Evolutionary conservation across 2,888 invertebrate species (phyloP).

Genomic region (Smittia aterrima): DNA sequence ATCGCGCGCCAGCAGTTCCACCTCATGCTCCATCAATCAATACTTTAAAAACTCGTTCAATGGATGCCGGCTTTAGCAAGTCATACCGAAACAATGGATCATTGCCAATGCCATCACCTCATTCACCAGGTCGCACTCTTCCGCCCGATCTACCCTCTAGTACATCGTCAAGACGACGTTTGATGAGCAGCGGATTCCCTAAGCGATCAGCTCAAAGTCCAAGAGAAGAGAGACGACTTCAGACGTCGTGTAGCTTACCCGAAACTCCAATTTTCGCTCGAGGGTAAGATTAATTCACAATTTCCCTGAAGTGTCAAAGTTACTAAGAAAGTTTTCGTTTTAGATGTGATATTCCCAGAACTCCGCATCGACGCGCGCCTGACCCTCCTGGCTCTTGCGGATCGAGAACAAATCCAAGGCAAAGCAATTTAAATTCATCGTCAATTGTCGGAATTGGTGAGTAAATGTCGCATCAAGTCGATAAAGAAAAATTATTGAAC

Average conservation of each 20-base stretch:
- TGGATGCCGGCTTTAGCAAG: conserved; percentile 76
- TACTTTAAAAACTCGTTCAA: conserved; percentile 79
- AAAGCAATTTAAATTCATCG: conserved; percentile 54
- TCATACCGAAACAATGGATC: conserved; percentile 52
- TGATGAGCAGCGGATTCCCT: conserved; percentile 53
- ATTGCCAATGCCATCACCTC: conserved; percentile 56
- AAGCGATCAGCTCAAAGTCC: conserved; percentile 58
- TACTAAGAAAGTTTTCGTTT: conserved; percentile 42
- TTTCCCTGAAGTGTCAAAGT: background rate
- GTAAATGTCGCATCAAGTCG: conserved; percentile 20
- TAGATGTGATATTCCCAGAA: conserved; percentile 75
- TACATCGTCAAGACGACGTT: conserved; percentile 51
- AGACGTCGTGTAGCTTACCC: conserved; percentile 83
- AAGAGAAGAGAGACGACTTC: conserved; percentile 64
- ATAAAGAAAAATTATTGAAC: no score
- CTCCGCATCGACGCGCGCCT: conserved; percentile 65
- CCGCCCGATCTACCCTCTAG: conserved; percentile 66
- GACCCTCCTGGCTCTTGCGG: conserved; percentile 54
- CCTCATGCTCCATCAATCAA: conserved; percentile 65
- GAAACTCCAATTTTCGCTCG: conserved; percentile 85
- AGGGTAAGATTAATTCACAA: conserved; percentile 56
- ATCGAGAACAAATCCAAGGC: conserved; percentile 61
- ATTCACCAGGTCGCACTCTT: conserved; percentile 62
- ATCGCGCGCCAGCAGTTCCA: conserved; percentile 67
- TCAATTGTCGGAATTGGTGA: conserved; percentile 52